Percentiles rank a stretch among this genome's conserved stretches.
phyloP scores from a whole-genome alignment of 2,888 invertebrate species.

The Dynastes tityus region DNA sequence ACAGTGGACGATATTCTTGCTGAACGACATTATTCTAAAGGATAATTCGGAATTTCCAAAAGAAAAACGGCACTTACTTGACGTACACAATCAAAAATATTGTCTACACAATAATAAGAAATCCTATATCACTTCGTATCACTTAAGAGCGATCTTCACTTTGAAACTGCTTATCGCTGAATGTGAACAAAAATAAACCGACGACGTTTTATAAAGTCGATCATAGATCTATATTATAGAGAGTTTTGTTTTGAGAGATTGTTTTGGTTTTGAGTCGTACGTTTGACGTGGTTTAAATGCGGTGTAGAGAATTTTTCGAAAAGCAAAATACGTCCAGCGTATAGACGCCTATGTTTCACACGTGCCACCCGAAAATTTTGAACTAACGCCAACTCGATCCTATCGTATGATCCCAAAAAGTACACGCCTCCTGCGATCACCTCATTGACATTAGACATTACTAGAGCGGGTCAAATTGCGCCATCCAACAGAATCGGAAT shows the following conservation, averaged over 20 bases:
- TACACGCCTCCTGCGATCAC: conserved; percentile 30
- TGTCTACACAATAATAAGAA: too few species aligned
- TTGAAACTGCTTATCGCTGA: neutral
- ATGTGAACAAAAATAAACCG: conserved; percentile 8
- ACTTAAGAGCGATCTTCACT: neutral
- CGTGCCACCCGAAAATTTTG: conserved; percentile 36
- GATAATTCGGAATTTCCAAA: neutral
- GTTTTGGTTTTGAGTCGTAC: neutral
- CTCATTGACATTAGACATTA: conserved; percentile 27
- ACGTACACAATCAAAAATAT: neutral
- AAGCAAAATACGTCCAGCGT: neutral
- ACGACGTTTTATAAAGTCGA: conserved; percentile 11
- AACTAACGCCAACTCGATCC: conserved; percentile 26
- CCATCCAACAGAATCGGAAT: too few species aligned
- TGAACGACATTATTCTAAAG: conserved; percentile 64
- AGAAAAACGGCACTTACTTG: neutral
- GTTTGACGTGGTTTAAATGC: neutral
- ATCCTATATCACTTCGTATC: too few species aligned
- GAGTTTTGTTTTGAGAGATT: neutral
- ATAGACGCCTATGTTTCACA: conserved; percentile 7
- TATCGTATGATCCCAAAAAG: conserved; percentile 34
- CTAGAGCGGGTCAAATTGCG: too few species aligned
- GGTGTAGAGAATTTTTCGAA: conserved; percentile 10
- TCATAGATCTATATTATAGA: neutral
- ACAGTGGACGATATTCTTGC: conserved; percentile 66